phyloP scores from a whole-genome alignment of 2,888 invertebrate genomes.

The Meteorus colon region DNA sequence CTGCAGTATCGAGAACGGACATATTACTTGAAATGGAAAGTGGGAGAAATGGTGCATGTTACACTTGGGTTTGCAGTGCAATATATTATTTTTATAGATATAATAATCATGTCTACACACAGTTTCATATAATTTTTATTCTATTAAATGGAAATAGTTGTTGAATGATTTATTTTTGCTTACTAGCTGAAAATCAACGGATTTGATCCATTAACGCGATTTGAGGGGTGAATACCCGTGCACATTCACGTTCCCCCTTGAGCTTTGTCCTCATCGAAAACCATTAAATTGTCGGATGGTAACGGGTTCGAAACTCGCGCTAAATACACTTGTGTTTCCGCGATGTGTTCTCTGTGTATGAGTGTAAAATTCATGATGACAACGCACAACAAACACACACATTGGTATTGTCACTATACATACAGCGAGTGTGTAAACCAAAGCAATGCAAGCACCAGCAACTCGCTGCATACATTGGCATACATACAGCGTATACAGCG shows the following conservation, averaged over 20 bases:
- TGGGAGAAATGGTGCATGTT: too few species aligned
- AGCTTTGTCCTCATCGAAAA: constrained; percentile 40
- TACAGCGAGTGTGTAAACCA: too few species aligned
- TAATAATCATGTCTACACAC: too few species aligned
- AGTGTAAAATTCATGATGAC: constrained; percentile 28
- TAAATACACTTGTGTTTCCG: constrained; percentile 39
- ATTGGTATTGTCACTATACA: not conserved
- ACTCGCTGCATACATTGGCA: not conserved
- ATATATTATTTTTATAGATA: too few species aligned
- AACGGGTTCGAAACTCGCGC: constrained; percentile 36
- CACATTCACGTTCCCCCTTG: constrained; percentile 33
- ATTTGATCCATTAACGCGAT: constrained; percentile 41
- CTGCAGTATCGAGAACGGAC: too few species aligned
- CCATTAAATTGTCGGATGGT: constrained; percentile 43
- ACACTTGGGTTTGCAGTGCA: too few species aligned
- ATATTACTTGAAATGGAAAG: too few species aligned
- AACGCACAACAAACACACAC: constrained; percentile 4
- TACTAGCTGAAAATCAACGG: constrained; percentile 39
- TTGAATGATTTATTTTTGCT: too few species aligned
- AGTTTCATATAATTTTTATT: too few species aligned
- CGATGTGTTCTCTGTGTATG: constrained; percentile 24
- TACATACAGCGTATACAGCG: not conserved
- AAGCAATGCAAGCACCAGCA: too few species aligned
- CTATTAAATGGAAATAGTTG: too few species aligned
- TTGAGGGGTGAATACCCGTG: constrained; percentile 31